Evolutionary conservation across 2,113 vertebrate species (phyloP).

Genomic region (Campylorhamphus procurvoides): DNA sequence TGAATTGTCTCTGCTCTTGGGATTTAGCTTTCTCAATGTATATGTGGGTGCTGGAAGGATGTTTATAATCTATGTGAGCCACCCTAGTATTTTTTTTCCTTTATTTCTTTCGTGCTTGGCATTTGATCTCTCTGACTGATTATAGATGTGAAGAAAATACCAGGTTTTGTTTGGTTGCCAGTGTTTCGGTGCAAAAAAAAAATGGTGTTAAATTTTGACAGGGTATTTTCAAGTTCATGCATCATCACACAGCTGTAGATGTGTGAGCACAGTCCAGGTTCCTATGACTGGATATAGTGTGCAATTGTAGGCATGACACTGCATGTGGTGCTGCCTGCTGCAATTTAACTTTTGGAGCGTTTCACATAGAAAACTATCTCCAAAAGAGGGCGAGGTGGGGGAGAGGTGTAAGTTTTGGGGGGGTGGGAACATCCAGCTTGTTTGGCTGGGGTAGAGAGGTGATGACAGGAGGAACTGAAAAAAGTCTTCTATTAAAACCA

Average conservation of each 20-base stretch:
- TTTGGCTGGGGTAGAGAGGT: neutral
- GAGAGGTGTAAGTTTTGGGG: fast-evolving
- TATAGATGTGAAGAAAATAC: neutral
- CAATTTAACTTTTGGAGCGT: neutral
- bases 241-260: neutral
- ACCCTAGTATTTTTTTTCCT: neutral
- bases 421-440: neutral
- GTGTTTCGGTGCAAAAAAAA: neutral
- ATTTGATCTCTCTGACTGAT: neutral
- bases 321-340: neutral
- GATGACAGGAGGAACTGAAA: neutral
- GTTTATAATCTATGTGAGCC: neutral
- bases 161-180: neutral
- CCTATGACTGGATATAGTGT: neutral
- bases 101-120: neutral
- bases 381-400: neutral
- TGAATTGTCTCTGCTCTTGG: neutral
- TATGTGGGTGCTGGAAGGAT: neutral
- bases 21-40: neutral
- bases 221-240: neutral
- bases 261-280: neutral
- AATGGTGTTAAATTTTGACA: neutral
- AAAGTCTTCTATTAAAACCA: neutral
- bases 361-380: neutral
- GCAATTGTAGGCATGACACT: neutral